Conservation (phyloP, 1,140 invertebrate genomes). For the Listronotus bonariensis region DNA sequence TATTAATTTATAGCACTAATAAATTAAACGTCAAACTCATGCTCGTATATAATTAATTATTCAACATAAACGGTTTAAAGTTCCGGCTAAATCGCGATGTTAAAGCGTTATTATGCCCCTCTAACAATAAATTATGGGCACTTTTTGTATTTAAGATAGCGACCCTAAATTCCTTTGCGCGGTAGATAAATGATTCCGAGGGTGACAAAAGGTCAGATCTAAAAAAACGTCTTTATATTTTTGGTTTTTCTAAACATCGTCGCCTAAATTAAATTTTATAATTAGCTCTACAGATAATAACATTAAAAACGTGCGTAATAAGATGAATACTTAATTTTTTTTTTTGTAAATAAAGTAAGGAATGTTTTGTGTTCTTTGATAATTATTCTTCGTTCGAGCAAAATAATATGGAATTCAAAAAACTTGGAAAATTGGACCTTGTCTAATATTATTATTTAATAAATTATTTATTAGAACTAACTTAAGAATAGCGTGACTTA, state of each 20-base stretch:
- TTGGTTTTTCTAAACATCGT: neutral
- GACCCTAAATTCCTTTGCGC: constrained; percentile 29
- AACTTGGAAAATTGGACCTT: no score
- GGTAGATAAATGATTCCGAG: constrained; percentile 26
- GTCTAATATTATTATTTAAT: no score
- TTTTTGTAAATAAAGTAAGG: no score
- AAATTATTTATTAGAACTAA: no score
- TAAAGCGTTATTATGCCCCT: constrained; percentile 38
- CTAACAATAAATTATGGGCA: constrained; percentile 37
- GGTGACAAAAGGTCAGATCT: constrained; percentile 26
- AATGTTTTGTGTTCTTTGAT: no score
- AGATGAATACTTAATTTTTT: no score
- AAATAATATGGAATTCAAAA: no score
- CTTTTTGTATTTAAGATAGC: constrained; percentile 37
- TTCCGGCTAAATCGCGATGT: constrained; percentile 38
- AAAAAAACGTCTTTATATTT: constrained; percentile 28
- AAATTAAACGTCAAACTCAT: constrained; percentile 42
- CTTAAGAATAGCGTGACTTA: no score
- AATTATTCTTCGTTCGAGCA: no score
- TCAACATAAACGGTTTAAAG: constrained; percentile 37
- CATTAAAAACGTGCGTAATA: no score
- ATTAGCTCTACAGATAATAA: constrained; percentile 1
- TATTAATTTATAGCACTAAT: constrained; percentile 42
- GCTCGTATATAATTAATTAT: constrained; percentile 38
- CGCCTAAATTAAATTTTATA: constrained; percentile 15